Percentiles rank a stretch among this genome's conserved stretches.
Evolutionary conservation across 2,113 vertebrate species (phyloP).

Genomic region (Nipponia nippon): DNA sequence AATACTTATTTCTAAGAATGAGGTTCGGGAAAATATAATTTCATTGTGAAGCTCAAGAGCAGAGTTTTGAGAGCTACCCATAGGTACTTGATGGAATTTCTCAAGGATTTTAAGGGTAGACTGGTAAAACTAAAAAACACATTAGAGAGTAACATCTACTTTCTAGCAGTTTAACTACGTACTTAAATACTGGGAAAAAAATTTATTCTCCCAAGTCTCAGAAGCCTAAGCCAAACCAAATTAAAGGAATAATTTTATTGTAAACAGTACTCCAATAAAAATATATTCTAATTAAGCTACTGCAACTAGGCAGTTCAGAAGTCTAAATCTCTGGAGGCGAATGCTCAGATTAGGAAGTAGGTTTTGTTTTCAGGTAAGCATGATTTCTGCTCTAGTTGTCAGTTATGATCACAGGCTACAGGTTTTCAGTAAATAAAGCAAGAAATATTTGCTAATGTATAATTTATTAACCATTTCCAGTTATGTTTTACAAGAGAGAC

Average conservation of each 20-base stretch:
- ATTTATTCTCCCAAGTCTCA: not conserved
- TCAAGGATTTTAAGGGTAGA: not conserved
- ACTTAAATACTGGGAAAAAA: not conserved
- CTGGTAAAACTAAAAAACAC: not conserved
- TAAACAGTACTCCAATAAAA: slow-evolving; percentile 2
- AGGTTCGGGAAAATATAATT: not conserved
- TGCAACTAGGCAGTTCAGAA: not conserved
- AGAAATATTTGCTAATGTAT: slow-evolving; percentile 39
- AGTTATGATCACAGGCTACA: not conserved
- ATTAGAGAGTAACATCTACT: not conserved
- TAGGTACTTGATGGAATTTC: not conserved
- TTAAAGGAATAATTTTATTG: slow-evolving; percentile 27
- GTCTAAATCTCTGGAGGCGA: not conserved
- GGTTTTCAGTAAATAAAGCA: not conserved
- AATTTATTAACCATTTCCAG: slow-evolving; percentile 64
- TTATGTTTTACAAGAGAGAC: slow-evolving; percentile 18
- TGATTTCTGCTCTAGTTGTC: slow-evolving; percentile 22
- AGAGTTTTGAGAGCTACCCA: not conserved
- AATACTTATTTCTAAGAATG: not conserved
- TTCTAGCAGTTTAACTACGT: not conserved
- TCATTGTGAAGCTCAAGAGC: not conserved
- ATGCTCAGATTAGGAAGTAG: not conserved
- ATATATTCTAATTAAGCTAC: slow-evolving; percentile 15
- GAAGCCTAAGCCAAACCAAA: not conserved
- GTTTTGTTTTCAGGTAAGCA: not conserved